Evolutionary conservation across 2,797 vertebrate genomes (phyloP), one percentile per base, ranked within the genome.

Genomic region (Rhabdomys pumilio): DNA sequence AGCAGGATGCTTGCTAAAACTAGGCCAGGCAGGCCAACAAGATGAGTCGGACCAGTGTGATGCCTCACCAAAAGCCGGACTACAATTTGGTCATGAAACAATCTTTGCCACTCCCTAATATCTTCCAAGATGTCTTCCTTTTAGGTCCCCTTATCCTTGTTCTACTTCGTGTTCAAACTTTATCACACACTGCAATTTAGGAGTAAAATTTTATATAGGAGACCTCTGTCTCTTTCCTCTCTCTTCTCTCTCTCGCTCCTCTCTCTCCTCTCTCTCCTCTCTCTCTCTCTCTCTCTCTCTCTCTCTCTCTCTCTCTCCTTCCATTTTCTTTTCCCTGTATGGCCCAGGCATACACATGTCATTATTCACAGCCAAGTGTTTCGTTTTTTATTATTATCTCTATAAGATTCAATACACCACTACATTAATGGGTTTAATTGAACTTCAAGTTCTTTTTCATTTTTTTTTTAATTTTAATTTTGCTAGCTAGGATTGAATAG

Each of bases 361-460:
- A 41, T 41, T 53, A 29, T 4, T 0, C 24, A 55, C 14, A 87
- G 9, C 17, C 38, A 87, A 20, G 50, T 41, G 9, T n/a, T 38
- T 55, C 8, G 10, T 22, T 38, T 38, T 53, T 17, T 34, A 34
- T 86, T 44, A 20, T 41, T 67, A 88, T 94, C 88, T 93, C 61
- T 1, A 57, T 86, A 87, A 80, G 34, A 94, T 87, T 80, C 19
- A 86, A 69, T 73, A 77, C 26, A 47, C 57, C 90, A 77, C 57
- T 41, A 69, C 44, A 11, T 95, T 17, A 65, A 65, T 72, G 38
- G 24, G 67, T 10, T 53, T 22, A 53, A 75, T 29, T 65, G 13
- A 11, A 73, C 22, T 73, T 53, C 50, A 86, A 69, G 19, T n/a
- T 24, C 20, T 84, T 84, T 63, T 34, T 22, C 3, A 34, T 22